Percentiles rank a stretch among this genome's conserved stretches.
Conservation (phyloP, 2,797 vertebrate species). For the Notolabrus celidotus region DNA sequence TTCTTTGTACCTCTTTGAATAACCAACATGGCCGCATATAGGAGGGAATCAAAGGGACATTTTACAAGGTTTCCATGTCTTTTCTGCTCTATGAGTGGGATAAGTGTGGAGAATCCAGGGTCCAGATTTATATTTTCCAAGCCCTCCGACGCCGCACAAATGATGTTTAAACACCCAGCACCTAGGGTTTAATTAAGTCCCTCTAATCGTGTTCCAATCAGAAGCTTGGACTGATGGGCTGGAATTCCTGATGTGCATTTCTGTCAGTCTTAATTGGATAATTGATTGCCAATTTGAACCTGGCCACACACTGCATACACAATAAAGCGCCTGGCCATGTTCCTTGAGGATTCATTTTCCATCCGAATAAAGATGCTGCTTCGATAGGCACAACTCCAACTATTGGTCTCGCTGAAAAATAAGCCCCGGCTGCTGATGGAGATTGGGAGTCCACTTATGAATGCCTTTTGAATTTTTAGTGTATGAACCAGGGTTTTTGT, state of each 20-base stretch:
- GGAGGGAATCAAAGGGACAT: conserved; percentile 41
- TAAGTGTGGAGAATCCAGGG: conserved; percentile 68
- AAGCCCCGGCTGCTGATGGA: conserved; percentile 66
- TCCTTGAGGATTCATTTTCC: conserved; percentile 88
- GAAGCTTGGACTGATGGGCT: conserved; percentile 87
- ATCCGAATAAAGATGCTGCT: conserved; percentile 86
- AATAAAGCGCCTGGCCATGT: conserved; percentile 86
- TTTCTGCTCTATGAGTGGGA: conserved; percentile 38
- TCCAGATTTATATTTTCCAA: conserved; percentile 82
- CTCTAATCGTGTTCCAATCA: conserved; percentile 90
- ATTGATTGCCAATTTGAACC: conserved; percentile 92
- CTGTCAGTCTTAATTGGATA: conserved; percentile 92
- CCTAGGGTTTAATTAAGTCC: conserved; percentile 89
- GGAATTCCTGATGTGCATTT: conserved; percentile 90
- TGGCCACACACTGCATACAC: conserved; percentile 89
- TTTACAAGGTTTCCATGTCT: conserved; percentile 42
- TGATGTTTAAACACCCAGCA: conserved; percentile 88
- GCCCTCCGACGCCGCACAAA: conserved; percentile 83
- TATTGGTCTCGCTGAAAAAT: conserved; percentile 79
- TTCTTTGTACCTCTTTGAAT: conserved; percentile 49
- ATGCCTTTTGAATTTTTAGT: conserved; percentile 66
- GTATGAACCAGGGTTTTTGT: conserved; percentile 46
- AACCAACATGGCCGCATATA: conserved; percentile 41
- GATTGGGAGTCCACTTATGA: conserved; percentile 66
- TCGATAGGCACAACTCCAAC: conserved; percentile 84